Evolutionary conservation across 2,797 vertebrate species (phyloP).

Genomic region (Orientallactaga sibirica): DNA sequence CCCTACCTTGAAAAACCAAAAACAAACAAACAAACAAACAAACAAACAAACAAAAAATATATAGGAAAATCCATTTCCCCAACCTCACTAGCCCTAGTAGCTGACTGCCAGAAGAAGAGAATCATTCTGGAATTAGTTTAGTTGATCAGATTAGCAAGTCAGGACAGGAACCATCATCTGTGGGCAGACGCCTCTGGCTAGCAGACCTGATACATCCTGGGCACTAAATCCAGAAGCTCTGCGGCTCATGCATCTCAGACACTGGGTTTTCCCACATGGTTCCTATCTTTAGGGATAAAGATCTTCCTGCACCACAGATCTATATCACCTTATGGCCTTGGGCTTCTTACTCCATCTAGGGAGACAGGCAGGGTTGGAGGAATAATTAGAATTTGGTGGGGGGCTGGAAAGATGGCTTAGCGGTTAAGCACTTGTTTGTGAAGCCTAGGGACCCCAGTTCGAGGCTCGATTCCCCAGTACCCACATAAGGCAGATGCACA

Average conservation of each 20-base stretch:
- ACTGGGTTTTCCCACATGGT: neutral
- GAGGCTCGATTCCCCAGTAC: too few relatives aligned
- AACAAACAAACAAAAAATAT: too few relatives aligned
- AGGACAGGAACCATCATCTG: neutral
- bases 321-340: neutral
- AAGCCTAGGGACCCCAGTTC: too few relatives aligned
- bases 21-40: too few relatives aligned
- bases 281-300: neutral
- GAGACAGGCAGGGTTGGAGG: neutral
- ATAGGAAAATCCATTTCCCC: neutral
- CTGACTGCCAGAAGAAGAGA: constrained; percentile 4
- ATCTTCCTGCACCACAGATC: neutral
- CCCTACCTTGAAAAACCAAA: too few relatives aligned
- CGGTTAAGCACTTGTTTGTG: too few relatives aligned
- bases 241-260: neutral
- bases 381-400: neutral
- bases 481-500: too few relatives aligned
- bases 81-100: neutral
- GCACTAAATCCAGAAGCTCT: neutral
- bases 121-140: neutral
- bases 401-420: too few relatives aligned
- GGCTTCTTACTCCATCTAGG: neutral
- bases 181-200: neutral
- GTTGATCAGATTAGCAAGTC: constrained; percentile 11
- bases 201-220: neutral